Conservation (phyloP, 2,888 invertebrate species). For the Mantis religiosa region DNA sequence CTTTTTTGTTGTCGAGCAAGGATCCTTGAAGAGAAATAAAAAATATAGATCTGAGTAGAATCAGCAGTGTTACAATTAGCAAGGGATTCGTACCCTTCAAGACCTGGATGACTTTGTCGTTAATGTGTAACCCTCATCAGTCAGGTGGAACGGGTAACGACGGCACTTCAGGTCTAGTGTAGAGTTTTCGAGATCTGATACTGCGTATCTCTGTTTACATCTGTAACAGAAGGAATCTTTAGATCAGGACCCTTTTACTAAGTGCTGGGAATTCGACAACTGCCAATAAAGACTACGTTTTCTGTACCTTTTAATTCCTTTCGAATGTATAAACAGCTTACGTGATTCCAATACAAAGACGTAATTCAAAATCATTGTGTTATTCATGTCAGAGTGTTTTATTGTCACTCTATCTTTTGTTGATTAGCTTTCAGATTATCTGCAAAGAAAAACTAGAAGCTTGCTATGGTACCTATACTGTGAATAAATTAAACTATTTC, state of each 20-base stretch:
- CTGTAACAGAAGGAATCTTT: neutral
- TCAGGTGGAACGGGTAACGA: neutral
- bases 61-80: neutral
- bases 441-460: no score
- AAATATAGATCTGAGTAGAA: neutral
- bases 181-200: neutral
- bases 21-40: neutral
- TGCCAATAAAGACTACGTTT: neutral
- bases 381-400: no score
- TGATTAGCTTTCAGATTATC: no score
- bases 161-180: neutral
- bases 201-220: neutral
- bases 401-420: no score
- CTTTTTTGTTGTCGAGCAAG: neutral
- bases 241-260: no score
- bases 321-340: no score
- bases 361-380: no score
- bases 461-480: no score
- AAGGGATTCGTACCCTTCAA: neutral
- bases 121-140: neutral
- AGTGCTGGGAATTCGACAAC: neutral
- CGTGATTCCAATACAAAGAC: no score
- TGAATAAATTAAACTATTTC: no score
- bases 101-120: neutral
- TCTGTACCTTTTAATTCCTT: no score